Evolutionary conservation across 2,113 vertebrate genomes (phyloP), one percentile per base, ranked within the genome.

Genomic region (Coryphaenoides rupestris): DNA sequence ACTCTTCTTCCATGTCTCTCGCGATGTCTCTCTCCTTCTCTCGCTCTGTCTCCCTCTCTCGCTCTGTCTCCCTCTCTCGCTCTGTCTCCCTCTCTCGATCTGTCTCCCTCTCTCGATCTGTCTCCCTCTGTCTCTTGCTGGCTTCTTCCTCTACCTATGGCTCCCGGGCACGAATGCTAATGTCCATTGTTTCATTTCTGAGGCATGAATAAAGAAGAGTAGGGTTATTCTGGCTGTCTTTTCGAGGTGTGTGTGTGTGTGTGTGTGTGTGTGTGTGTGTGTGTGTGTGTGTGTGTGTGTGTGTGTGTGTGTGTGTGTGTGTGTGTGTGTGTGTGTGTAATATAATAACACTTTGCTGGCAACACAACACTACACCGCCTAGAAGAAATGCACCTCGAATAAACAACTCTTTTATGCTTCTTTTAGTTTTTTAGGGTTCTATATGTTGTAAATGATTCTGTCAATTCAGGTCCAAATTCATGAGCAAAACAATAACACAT

Each of bases 121-220:
- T 45, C 40, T 12, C 40, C 40, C 40, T 45, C 40, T 45, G 5
- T 50, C 47, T 5, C 47, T 50, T 40, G 5, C 47, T 50, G 47
- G 33, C 33, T 50, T 50, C 47, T 50, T 16, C 16, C 63, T 56
- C 54, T 46, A 47, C 46, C 26, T 59, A 5, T 40, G 40, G 55
- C 53, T 79, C 58, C 21, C 28, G 46, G 33, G 61, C 69, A 55
- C 68, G 21, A 79, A 77, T 81, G 75, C 76, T 71, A 72, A 81
- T 72, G 62, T 63, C 58, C 55, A 40, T 80, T 80, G 73, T 88
- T 84, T 80, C 75, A 65, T 68, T 72, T 75, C 19, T n/a, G 47
- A 57, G 9, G 45, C 57, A 72, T 71, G 68, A 77, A 79, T 71
- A 72, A 68, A 69, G 19, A 63, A 60, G 17, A 71, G 19, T 28